Conservation (phyloP, 2,113 vertebrate genomes). For the Tachuris rubrigastra region DNA sequence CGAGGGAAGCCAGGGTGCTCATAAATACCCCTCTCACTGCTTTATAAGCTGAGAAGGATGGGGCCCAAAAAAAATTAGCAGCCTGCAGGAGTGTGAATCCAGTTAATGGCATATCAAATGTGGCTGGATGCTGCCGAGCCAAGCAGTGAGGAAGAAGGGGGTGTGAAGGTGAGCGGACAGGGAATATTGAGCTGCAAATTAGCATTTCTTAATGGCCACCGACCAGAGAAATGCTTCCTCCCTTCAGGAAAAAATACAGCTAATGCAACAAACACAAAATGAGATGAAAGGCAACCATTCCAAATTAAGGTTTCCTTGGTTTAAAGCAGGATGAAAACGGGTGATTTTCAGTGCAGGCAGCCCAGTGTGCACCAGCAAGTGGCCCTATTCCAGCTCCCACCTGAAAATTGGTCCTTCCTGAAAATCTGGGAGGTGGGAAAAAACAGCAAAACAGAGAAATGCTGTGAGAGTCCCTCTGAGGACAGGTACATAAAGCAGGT, state of each 20-base stretch:
- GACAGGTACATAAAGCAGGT: not conserved
- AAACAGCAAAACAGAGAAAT: not conserved
- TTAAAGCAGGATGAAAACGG: not conserved
- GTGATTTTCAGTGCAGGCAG: not conserved
- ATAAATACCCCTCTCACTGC: not conserved
- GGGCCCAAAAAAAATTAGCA: conserved; percentile 34
- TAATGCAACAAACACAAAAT: not conserved
- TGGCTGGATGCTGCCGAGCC: not conserved
- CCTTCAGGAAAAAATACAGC: not conserved
- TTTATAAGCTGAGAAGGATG: conserved; percentile 9
- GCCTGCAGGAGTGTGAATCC: conserved; percentile 9
- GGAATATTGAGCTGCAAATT: conserved; percentile 41
- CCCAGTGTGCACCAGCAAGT: fast-evolving
- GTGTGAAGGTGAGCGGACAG: not conserved
- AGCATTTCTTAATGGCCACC: conserved; percentile 23
- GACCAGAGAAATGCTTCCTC: not conserved
- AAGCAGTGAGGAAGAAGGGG: not conserved
- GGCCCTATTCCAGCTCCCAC: not conserved
- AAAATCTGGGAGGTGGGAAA: not conserved
- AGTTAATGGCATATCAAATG: conserved; percentile 7
- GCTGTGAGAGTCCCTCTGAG: not conserved
- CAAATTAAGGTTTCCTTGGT: not conserved
- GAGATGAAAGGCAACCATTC: not conserved
- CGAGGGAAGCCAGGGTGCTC: not conserved
- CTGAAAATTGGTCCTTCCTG: fast-evolving